Evolutionary conservation across 2,113 vertebrate genomes (phyloP).

Genomic region (Lepidiolamprologus cunningtoni): DNA sequence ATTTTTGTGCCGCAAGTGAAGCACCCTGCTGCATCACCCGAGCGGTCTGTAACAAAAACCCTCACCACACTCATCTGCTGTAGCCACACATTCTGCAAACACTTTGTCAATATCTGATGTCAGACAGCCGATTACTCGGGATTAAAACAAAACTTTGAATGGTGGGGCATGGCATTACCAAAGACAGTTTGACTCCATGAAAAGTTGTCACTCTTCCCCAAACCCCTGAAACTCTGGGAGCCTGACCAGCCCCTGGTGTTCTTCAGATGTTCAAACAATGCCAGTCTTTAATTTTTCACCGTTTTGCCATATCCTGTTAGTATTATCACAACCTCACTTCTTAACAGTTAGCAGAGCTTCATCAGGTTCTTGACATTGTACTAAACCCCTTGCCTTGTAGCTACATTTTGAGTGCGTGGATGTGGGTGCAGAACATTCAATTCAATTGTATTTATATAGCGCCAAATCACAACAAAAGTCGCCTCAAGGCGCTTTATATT

Average conservation of each 20-base stretch:
- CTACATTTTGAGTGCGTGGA: background rate
- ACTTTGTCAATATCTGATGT: background rate
- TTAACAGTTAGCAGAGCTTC: background rate
- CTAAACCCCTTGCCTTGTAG: background rate
- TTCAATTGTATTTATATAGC: accelerated
- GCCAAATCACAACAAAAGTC: background rate
- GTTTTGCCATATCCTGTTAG: accelerated
- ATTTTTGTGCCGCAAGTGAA: background rate
- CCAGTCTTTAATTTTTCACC: background rate
- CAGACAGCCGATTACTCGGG: background rate
- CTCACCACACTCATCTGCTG: background rate
- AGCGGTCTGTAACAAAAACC: background rate
- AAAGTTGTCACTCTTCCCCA: background rate
- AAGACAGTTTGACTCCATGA: background rate
- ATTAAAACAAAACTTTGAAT: background rate
- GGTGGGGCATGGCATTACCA: background rate
- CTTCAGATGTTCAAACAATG: background rate
- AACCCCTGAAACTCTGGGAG: background rate
- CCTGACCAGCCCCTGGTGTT: background rate
- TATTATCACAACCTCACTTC: background rate
- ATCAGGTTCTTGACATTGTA: background rate
- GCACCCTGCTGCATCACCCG: background rate
- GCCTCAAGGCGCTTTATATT: accelerated
- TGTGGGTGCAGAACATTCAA: background rate
- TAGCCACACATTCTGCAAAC: background rate